Base-by-base conservation (phyloP, 2,888 invertebrate species). In the Atethmia centrago region DNA sequence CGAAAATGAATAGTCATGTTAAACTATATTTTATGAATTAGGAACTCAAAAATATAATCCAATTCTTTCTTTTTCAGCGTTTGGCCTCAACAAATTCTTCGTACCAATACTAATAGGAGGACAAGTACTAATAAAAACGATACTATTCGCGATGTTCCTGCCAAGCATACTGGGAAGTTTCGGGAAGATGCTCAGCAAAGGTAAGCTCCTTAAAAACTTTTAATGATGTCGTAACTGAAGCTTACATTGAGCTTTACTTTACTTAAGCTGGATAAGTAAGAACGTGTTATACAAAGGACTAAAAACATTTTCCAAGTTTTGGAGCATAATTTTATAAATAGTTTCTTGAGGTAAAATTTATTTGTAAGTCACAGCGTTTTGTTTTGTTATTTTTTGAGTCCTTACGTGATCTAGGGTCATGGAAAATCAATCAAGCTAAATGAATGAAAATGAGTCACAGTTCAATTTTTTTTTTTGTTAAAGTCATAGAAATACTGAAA, bases 161-260 rank as follows among this genome's bases (percentile, higher is more conserved):
- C 98, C 98, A 0, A 98, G 98, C 77, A 97, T 98, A 75, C 96
- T 98, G 80, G 98, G 98, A 70, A 98, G 98, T 86, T 97, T 98
- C 74, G 98, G 98, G 68, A 98, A 98, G 94, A 97, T 98, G 79
- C 97, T 98, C 74, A 98, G 98, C 73, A 98, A 98, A 97, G 98
- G 98, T 97, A 93, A 93, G 89, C 40, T 45, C 0, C 1, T 21
- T 12, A 45, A 62, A 66, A 82, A 80, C 49, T 80, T 69, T 42
- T 77, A 78, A 82, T 53, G 68, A 82, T 61, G 51, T 68, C 61
- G 68, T 82, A 78, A 78, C 55, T 74, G 79, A 70, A 79, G 67
- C 70, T 65, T 63, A 58, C 21, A 61, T 56, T 59, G 67, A 70
- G 69, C 65, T n/a, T n/a, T n/a, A n/a, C n/a, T n/a, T n/a, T n/a